These are phyloP conservation scores for Phyllotis vaccarum DNA, from an alignment of 2,797 vertebrate species.

Conservation along the genomic window DNA sequence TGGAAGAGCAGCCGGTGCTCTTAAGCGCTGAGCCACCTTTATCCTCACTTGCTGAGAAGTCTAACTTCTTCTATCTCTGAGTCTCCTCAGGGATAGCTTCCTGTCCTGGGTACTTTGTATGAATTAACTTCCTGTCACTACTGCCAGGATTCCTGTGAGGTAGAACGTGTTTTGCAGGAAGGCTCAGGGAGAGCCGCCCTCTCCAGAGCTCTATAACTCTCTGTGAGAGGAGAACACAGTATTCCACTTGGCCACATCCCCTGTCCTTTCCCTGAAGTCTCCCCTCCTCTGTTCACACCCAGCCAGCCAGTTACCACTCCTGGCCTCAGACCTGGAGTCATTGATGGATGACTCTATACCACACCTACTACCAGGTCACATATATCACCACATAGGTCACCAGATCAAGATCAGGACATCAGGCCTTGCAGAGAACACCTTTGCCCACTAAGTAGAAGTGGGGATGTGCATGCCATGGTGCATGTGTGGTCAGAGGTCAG, in stretches of 20 bases:
- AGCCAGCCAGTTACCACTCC: background rate
- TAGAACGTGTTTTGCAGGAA: background rate
- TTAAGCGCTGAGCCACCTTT: background rate
- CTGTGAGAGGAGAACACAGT: background rate
- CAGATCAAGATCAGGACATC: too few relatives aligned
- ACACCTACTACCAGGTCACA: background rate
- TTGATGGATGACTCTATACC: background rate
- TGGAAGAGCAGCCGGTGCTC: background rate
- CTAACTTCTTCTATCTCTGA: background rate
- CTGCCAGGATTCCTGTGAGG: background rate
- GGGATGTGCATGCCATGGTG: background rate
- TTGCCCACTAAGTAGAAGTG: background rate
- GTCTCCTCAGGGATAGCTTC: background rate
- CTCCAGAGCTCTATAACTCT: background rate
- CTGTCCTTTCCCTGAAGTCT: background rate
- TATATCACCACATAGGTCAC: too few relatives aligned
- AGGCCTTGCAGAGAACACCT: background rate
- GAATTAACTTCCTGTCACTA: background rate
- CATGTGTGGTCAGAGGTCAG: background rate
- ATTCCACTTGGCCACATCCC: too few relatives aligned
- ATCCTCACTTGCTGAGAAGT: background rate
- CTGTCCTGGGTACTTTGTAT: background rate
- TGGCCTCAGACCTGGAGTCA: background rate
- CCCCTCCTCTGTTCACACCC: background rate
- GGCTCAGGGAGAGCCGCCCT: background rate